phyloP scores from a whole-genome alignment of 2,797 vertebrate genomes.

The Poecile montanus region DNA sequence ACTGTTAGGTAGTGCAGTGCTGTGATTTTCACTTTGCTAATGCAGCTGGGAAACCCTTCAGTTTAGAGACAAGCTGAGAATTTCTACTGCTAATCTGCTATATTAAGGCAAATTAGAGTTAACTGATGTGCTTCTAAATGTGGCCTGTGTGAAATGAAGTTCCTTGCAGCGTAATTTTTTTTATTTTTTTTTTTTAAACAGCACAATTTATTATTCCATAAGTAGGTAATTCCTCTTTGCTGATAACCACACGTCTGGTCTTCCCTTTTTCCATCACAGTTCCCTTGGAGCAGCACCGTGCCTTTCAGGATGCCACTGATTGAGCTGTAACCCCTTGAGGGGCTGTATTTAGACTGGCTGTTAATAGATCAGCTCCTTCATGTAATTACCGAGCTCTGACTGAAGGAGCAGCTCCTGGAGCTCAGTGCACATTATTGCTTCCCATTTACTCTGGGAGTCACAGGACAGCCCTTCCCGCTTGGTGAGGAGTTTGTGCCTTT shows the following conservation, averaged over 20 bases:
- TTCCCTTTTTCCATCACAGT: background rate
- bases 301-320: background rate
- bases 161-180: background rate
- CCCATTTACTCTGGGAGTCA: background rate
- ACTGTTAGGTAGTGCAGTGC: background rate
- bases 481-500: background rate
- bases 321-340: conserved; percentile 27
- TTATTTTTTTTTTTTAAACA: background rate
- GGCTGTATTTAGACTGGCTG: conserved; percentile 39
- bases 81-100: background rate
- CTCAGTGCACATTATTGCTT: background rate
- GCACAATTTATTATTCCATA: background rate
- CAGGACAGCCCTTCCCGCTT: background rate
- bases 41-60: background rate
- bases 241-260: background rate
- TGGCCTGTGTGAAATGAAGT: background rate
- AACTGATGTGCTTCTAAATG: background rate
- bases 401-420: background rate
- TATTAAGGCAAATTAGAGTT: background rate
- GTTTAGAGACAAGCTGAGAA: background rate
- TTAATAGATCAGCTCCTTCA: conserved; percentile 31
- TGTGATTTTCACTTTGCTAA: background rate
- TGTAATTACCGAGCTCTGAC: conserved; percentile 20
- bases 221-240: conserved; percentile 20
- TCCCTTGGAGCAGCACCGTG: background rate